A percentile compares a stretch with the other conserved stretches of the same genome.
Evolutionary conservation across 2,113 vertebrate species (phyloP).

Genomic region (Esox niger): DNA sequence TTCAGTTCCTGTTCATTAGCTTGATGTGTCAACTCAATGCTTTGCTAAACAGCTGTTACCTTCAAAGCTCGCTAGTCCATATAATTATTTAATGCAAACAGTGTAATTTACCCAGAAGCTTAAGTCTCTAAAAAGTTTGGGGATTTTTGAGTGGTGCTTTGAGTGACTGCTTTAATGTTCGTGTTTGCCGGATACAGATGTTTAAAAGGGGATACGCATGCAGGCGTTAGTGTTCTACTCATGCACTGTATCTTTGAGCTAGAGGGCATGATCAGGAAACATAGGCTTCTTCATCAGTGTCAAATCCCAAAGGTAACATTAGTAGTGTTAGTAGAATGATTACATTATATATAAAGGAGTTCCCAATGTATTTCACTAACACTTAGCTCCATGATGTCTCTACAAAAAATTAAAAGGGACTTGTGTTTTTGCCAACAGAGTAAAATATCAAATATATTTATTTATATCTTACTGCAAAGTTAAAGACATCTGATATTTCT

Average conservation of each 20-base stretch:
- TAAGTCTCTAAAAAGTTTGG: no score
- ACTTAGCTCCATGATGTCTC: not conserved
- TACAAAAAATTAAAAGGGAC: not conserved
- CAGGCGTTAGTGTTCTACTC: not conserved
- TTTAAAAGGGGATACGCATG: not conserved
- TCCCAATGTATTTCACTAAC: not conserved
- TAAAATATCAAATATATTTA: not conserved
- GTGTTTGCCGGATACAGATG: not conserved
- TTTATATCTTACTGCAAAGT: not conserved
- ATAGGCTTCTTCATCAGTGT: not conserved
- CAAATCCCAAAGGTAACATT: no score
- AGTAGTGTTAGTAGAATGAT: no score
- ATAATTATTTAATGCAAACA: not conserved
- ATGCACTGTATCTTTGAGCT: not conserved
- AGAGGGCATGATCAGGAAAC: not conserved
- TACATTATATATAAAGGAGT: not conserved
- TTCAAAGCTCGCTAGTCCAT: not conserved
- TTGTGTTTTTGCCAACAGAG: not conserved
- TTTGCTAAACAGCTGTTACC: conserved; percentile 6
- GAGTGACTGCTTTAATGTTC: not conserved
- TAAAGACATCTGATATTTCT: not conserved
- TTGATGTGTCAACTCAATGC: conserved; percentile 2
- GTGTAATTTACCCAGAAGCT: not conserved
- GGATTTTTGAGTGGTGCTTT: no score
- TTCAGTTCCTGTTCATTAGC: conserved; percentile 10